Conservation (phyloP, 2,113 vertebrate species). For the Leucopternis melanops region DNA sequence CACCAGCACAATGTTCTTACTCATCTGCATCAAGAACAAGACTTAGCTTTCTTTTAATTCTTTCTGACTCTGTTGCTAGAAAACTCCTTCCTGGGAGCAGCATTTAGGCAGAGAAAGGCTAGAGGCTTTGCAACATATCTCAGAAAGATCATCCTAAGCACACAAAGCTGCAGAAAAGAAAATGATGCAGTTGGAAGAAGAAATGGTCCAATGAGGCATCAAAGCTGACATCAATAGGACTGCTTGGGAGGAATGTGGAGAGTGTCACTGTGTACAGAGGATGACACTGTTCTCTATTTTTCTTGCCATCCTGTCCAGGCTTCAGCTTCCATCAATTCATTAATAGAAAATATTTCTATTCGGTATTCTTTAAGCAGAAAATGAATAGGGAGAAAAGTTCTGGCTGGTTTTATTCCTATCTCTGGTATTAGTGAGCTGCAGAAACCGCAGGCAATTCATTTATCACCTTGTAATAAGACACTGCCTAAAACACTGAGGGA, state of each 20-base stretch:
- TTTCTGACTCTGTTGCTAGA: not conserved
- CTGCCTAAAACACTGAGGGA: not conserved
- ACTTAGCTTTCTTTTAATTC: not conserved
- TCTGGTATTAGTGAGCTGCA: not conserved
- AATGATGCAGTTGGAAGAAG: not conserved
- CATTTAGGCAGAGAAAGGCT: not conserved
- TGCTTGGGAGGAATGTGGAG: not conserved
- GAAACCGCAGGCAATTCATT: not conserved
- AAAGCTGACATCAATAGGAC: not conserved
- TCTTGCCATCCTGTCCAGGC: not conserved
- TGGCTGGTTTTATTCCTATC: not conserved
- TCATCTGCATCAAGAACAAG: not conserved
- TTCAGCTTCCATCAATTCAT: not conserved
- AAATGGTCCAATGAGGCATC: not conserved
- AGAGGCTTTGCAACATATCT: not conserved
- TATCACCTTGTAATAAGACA: conserved; percentile 1
- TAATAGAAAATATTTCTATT: not conserved
- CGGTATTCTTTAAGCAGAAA: not conserved
- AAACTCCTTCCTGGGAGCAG: not conserved
- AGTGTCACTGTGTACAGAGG: not conserved
- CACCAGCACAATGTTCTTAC: not conserved
- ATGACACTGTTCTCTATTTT: not conserved
- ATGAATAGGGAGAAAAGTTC: not conserved
- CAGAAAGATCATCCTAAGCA: not conserved
- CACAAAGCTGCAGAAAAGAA: not conserved